Percentiles rank a stretch among this genome's conserved stretches.
Conservation (phyloP, 2,797 vertebrate species). For the Amniataba percoides region DNA sequence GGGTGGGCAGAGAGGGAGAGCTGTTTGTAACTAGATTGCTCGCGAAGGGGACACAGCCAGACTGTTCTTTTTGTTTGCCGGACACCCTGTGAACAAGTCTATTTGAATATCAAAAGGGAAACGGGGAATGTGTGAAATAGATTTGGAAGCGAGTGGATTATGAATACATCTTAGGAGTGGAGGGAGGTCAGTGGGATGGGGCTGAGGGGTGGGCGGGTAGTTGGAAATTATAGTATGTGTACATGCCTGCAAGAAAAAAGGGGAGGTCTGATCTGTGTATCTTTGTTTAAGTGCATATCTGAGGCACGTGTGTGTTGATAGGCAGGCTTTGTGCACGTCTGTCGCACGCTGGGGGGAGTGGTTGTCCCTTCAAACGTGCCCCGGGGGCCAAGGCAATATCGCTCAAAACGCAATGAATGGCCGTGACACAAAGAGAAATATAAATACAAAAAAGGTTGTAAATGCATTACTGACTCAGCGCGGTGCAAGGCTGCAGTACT, state of each 20-base stretch:
- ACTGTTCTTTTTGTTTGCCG: slow-evolving; percentile 60
- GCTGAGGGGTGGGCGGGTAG: slow-evolving; percentile 26
- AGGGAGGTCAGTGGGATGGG: slow-evolving; percentile 54
- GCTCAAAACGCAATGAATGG: slow-evolving; percentile 50
- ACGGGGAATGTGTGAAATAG: slow-evolving; percentile 67
- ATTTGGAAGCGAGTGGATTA: slow-evolving; percentile 61
- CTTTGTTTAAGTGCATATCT: slow-evolving; percentile 55
- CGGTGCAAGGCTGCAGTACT: slow-evolving; percentile 50
- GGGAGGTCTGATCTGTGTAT: slow-evolving; percentile 23
- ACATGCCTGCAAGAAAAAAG: slow-evolving; percentile 26
- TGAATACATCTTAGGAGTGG: slow-evolving; percentile 51
- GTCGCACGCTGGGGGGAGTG: slow-evolving; percentile 16
- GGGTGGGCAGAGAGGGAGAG: slow-evolving; percentile 25
- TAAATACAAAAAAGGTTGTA: slow-evolving; percentile 48
- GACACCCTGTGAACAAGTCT: slow-evolving; percentile 50
- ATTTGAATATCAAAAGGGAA: slow-evolving; percentile 79
- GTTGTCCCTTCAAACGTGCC: slow-evolving; percentile 64
- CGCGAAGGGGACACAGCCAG: slow-evolving; percentile 25
- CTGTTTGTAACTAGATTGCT: slow-evolving; percentile 55
- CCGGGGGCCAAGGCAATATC: slow-evolving; percentile 69
- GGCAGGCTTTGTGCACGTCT: slow-evolving; percentile 42
- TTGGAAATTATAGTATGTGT: slow-evolving; percentile 36
- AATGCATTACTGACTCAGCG: slow-evolving; percentile 51
- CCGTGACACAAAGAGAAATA: slow-evolving; percentile 54
- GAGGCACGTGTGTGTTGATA: slow-evolving; percentile 15